phyloP scores from a whole-genome alignment of 2,797 vertebrate genomes.

The Leptoclinus maculatus region DNA sequence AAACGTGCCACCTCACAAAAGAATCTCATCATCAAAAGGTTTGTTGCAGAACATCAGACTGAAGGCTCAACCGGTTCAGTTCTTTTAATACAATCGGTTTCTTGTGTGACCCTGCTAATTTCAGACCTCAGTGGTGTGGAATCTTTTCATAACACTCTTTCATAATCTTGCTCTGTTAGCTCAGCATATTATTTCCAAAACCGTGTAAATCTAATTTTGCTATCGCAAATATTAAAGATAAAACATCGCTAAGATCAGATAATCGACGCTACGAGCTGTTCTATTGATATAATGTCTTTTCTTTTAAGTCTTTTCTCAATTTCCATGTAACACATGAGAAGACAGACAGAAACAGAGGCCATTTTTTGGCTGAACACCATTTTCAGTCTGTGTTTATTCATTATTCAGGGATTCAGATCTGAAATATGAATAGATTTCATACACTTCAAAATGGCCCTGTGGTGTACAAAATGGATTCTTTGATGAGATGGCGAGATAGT shows the following conservation, averaged over 20 bases:
- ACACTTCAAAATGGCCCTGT: constrained; percentile 29
- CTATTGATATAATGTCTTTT: neutral
- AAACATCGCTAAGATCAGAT: neutral
- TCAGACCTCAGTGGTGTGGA: no score
- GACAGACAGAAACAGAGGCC: no score
- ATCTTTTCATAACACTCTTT: no score
- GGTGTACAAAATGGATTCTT: constrained; percentile 34
- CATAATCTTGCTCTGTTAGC: neutral
- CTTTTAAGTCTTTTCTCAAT: no score
- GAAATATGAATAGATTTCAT: constrained; percentile 46
- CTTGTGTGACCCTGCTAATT: no score
- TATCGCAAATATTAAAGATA: neutral
- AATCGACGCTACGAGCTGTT: neutral
- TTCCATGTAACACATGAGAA: neutral
- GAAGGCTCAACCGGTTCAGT: no score
- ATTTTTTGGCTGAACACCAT: neutral
- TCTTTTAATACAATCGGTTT: no score
- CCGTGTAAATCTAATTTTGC: neutral
- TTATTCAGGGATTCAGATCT: constrained; percentile 36
- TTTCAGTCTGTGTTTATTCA: constrained; percentile 8
- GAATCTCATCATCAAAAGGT: no score
- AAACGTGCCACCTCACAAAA: no score
- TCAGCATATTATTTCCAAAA: neutral
- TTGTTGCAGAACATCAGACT: no score
- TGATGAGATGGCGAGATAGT: constrained; percentile 16